Conservation (phyloP, 2,888 invertebrate genomes). For the Xestia c-nigrum region DNA sequence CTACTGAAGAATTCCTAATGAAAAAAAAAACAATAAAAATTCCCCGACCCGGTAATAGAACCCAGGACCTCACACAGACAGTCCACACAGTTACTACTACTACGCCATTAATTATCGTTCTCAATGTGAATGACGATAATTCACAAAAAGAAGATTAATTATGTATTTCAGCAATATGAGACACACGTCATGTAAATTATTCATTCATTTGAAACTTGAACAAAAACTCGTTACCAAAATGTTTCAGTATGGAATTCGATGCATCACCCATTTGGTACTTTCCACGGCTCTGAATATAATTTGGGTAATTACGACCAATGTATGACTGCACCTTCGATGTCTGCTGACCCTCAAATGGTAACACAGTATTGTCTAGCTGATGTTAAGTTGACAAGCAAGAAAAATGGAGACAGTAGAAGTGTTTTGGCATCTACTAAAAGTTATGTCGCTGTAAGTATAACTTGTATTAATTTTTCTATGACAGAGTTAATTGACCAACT, state of each 20-base stretch:
- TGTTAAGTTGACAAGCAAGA: slow-evolving; percentile 30
- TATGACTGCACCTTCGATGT: slow-evolving; percentile 26
- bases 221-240: neutral
- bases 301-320: slow-evolving; percentile 59
- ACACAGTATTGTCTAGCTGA: slow-evolving; percentile 57
- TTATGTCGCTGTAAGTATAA: slow-evolving; percentile 39
- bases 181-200: neutral
- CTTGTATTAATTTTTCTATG: neutral
- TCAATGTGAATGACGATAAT: neutral
- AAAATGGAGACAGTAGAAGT: neutral
- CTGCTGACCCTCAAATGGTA: slow-evolving; percentile 12
- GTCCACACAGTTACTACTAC: neutral
- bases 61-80: too few relatives aligned
- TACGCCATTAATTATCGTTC: neutral
- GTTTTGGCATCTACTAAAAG: slow-evolving; percentile 38
- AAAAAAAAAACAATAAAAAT: too few relatives aligned
- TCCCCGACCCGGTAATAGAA: too few relatives aligned
- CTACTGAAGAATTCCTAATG: too few relatives aligned
- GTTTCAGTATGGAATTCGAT: slow-evolving; percentile 61
- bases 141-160: slow-evolving; percentile 9
- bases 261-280: slow-evolving; percentile 54
- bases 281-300: slow-evolving; percentile 48
- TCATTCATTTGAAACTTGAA: neutral
- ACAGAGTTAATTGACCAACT: neutral
- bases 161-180: neutral